Percentiles rank a stretch among this genome's conserved stretches.
phyloP scores from a whole-genome alignment of 2,888 invertebrate genomes.

The Dolichopus griseipennis region DNA sequence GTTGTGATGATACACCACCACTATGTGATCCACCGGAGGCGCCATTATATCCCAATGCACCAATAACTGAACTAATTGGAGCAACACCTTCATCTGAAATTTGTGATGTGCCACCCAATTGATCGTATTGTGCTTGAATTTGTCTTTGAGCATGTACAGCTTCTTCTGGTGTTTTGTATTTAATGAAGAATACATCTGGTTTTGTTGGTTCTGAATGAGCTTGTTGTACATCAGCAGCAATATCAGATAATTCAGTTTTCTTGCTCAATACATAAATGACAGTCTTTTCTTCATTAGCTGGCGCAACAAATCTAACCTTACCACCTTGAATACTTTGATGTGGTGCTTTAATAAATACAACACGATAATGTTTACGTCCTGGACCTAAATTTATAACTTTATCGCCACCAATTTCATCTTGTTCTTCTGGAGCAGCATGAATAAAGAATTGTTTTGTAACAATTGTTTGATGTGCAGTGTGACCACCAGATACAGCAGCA shows the following conservation, averaged over 20 bases:
- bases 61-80: conserved; percentile 39
- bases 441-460: conserved; percentile 41
- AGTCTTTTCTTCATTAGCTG: conserved; percentile 41
- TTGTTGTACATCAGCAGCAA: conserved; percentile 37
- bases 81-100: conserved; percentile 41
- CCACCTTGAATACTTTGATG: conserved; percentile 33
- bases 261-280: conserved; percentile 42
- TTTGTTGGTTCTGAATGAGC: conserved; percentile 36
- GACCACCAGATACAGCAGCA: conserved; percentile 11
- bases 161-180: conserved; percentile 42
- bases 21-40: background rate
- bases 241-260: conserved; percentile 36
- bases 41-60: conserved; percentile 30
- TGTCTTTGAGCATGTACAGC: conserved; percentile 40
- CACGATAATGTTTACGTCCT: conserved; percentile 40
- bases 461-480: conserved; percentile 20
- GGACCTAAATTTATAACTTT: conserved; percentile 38
- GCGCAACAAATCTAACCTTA: conserved; percentile 36
- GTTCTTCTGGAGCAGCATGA: conserved; percentile 42
- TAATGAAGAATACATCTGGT: conserved; percentile 44
- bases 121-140: conserved; percentile 42
- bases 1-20: background rate
- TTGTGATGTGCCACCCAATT: conserved; percentile 39
- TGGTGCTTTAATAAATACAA: conserved; percentile 42
- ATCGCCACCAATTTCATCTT: conserved; percentile 35